Conservation (phyloP, 2,888 invertebrate species). For the Ptilodon capucinus region DNA sequence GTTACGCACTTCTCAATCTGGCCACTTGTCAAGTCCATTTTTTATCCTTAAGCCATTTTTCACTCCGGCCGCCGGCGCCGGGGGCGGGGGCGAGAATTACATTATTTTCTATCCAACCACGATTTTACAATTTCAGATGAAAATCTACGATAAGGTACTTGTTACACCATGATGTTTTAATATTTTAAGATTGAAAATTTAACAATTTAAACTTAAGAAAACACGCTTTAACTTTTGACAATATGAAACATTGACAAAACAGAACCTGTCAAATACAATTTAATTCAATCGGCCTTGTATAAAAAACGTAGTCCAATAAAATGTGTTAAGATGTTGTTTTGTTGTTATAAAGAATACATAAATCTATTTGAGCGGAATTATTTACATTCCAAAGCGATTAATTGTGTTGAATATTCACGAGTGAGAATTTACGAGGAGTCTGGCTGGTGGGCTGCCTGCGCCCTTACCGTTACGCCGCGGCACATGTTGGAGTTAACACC, state of each 20-base stretch:
- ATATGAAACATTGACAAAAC: too few relatives aligned
- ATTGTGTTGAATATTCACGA: slow-evolving; percentile 3
- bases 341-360: background rate
- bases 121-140: background rate
- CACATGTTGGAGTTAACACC: background rate
- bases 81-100: background rate
- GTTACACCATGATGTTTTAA: too few relatives aligned
- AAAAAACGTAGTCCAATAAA: too few relatives aligned
- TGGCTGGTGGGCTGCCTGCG: background rate
- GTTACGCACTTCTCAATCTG: background rate
- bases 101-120: background rate
- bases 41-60: background rate
- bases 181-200: too few relatives aligned
- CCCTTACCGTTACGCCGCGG: background rate
- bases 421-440: background rate
- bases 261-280: too few relatives aligned
- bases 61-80: background rate
- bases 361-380: background rate
- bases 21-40: background rate
- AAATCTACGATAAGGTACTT: background rate
- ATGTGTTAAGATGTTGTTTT: background rate
- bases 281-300: too few relatives aligned
- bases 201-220: too few relatives aligned
- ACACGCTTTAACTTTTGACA: too few relatives aligned
- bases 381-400: slow-evolving; percentile 4